A percentile compares a stretch with the other conserved stretches of the same genome.
These are phyloP conservation scores for Thymelicus acteon DNA, from an alignment of 2,888 invertebrate species.

Conservation along the genomic window DNA sequence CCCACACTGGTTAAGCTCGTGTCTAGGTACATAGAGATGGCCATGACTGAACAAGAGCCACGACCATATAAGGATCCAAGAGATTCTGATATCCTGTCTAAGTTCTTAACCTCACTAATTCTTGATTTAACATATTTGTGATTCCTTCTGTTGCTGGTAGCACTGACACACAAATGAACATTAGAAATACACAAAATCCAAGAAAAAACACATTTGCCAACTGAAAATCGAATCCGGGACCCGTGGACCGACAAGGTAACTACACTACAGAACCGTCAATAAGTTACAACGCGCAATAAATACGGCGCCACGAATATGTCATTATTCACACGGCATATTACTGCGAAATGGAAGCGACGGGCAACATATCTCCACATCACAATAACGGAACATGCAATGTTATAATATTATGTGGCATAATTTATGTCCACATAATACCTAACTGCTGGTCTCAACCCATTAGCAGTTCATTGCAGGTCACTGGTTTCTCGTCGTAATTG, in stretches of 20 bases:
- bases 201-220: no score
- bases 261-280: neutral
- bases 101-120: no score
- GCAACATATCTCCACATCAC: neutral
- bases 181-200: no score
- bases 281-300: neutral
- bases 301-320: constrained; percentile 12
- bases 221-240: neutral
- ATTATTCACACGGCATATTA: constrained; percentile 5
- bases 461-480: neutral
- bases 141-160: no score
- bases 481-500: neutral
- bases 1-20: no score
- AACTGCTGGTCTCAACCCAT: neutral
- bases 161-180: no score
- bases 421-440: constrained; percentile 1
- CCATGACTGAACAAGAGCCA: no score
- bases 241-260: neutral
- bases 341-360: constrained; percentile 6
- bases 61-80: no score
- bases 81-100: no score
- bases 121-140: no score
- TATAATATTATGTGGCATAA: constrained; percentile 2
- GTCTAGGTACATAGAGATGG: no score
- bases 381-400: neutral